phyloP scores from a whole-genome alignment of 2,113 vertebrate genomes.

The Kobus ellipsiprymnus region DNA sequence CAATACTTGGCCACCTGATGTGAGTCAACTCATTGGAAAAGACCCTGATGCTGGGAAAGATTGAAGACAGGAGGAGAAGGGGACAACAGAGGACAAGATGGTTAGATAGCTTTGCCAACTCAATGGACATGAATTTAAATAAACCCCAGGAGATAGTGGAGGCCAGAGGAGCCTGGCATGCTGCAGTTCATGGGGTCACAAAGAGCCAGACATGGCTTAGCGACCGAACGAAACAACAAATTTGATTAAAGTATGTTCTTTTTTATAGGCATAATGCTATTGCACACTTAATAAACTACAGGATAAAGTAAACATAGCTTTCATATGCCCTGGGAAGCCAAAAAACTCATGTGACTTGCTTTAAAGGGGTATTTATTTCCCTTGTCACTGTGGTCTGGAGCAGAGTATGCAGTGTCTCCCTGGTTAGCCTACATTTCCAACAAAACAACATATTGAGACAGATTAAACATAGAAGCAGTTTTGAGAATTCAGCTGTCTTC shows the following conservation, averaged over 20 bases:
- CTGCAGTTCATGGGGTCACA: background rate
- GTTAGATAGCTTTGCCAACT: background rate
- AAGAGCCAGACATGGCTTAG: background rate
- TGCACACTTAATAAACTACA: background rate
- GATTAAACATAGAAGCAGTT: background rate
- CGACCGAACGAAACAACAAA: background rate
- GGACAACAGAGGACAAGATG: background rate
- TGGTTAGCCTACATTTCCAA: background rate
- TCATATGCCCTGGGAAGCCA: background rate
- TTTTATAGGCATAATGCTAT: background rate
- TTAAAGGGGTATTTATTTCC: background rate
- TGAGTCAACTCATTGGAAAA: background rate
- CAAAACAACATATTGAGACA: background rate
- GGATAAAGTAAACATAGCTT: background rate
- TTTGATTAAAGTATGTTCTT: background rate
- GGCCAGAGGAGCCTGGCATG: background rate
- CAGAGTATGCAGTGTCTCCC: background rate
- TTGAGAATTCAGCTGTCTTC: background rate
- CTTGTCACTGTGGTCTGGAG: background rate
- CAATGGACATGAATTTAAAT: background rate
- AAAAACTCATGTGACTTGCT: background rate
- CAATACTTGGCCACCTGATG: background rate
- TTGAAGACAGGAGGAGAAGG: background rate
- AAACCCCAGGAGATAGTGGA: background rate
- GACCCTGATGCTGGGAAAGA: background rate